Base-by-base conservation (phyloP, 2,888 invertebrate species). In the Anticlea derivata region DNA sequence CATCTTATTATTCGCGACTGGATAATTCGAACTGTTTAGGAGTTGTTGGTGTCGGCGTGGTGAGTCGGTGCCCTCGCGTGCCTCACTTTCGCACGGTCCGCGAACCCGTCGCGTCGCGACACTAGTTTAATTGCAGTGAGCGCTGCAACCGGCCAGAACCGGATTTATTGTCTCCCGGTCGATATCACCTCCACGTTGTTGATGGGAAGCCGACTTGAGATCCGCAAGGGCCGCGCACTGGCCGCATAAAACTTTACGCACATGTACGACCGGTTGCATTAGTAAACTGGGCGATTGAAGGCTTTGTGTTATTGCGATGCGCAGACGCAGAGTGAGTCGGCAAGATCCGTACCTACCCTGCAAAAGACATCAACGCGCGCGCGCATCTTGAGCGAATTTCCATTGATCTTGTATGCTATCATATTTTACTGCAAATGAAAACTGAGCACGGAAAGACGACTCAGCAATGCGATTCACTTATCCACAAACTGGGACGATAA, bases 1-100 rank as follows among this genome's bases (percentile, higher is more conserved):
- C 22, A 23, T 40, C n/a, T 40, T 34, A 26, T 39, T 48, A 12
- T 40, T 29, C 6, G 8, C n/a, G 35, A 5, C 1, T 33, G 27
- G 34, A 29, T 40, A 23, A 20, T 11, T 51, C 23, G 17, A 29
- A 11, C 23, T 43, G 46, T 33, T 12, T 17, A 11, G 22, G 5
- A 6, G 20, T 38, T 12, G 44, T 5, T 30, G 23, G 34, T 24
- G 24, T 13, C 17, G 37, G 33, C 6, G 40, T 30, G 17, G 17
- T 39, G 48, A 44, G 58, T 59, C 61, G 58, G 57, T 66, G 58
- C 59, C 60, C 56, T 63, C 70, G 70, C 66, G 67, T 71, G 81
- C 83, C 82, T 86, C 88, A 88, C 88, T 89, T 88, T 88, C 89
- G 89, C 88, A 87, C 82, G 80, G 80, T 75, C 73, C 75, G 84